Percentiles rank a stretch among this genome's conserved stretches.
Evolutionary conservation across 2,888 invertebrate species (phyloP).

Genomic region (Drosophila putrida): DNA sequence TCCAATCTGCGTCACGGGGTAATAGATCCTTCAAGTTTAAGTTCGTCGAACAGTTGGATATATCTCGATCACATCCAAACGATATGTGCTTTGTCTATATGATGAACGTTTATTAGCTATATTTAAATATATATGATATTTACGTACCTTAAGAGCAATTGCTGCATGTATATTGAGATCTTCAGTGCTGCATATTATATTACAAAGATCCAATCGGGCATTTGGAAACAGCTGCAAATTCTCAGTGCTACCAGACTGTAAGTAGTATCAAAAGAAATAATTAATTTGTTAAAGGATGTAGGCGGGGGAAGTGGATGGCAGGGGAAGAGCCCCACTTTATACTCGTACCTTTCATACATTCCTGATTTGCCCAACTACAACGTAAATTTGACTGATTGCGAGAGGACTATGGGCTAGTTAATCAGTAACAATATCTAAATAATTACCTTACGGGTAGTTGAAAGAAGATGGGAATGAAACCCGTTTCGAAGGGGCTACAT

Average conservation of each 20-base stretch:
- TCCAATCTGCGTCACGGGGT: slow-evolving; percentile 90
- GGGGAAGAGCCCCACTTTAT: no score
- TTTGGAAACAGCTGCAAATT: slow-evolving; percentile 84
- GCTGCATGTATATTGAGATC: slow-evolving; percentile 83
- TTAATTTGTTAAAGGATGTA: no score
- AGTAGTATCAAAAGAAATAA: neutral
- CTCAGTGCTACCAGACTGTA: slow-evolving; percentile 82
- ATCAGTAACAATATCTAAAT: no score
- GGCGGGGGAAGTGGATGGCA: no score
- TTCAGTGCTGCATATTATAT: slow-evolving; percentile 85
- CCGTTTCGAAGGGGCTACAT: no score
- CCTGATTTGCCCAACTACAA: no score
- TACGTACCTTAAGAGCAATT: slow-evolving; percentile 82
- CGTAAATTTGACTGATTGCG: no score
- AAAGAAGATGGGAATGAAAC: no score
- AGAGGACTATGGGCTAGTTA: no score
- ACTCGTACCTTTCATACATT: no score
- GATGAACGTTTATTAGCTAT: neutral
- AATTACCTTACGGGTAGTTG: no score
- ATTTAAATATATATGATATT: slow-evolving; percentile 7
- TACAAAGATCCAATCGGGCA: slow-evolving; percentile 84
- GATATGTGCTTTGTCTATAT: slow-evolving; percentile 90
- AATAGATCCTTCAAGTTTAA: slow-evolving; percentile 79
- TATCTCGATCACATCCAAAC: slow-evolving; percentile 97
- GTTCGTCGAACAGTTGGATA: slow-evolving; percentile 82